A percentile compares a stretch with the other conserved stretches of the same genome.
phyloP scores from a whole-genome alignment of 2,797 vertebrate species.

The Crenichthys baileyi region DNA sequence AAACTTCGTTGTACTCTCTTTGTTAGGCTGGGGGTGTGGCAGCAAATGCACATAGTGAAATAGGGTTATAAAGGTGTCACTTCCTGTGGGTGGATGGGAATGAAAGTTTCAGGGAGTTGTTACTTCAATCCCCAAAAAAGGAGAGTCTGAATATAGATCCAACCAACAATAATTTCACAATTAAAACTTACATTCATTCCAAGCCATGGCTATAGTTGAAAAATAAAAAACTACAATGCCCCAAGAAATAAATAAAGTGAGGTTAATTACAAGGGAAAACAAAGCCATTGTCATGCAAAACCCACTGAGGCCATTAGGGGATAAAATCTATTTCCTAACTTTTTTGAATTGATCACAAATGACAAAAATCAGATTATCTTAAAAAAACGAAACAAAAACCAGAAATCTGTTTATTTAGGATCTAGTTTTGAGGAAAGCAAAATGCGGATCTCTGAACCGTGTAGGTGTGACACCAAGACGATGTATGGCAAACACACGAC shows the following conservation, averaged over 20 bases:
- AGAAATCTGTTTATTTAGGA: not conserved
- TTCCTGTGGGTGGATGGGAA: constrained; percentile 44
- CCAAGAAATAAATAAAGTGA: constrained; percentile 44
- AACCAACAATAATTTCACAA: constrained; percentile 3
- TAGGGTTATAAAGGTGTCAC: not conserved
- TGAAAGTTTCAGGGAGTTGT: constrained; percentile 54
- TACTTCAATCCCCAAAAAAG: constrained; percentile 68
- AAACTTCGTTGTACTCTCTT: not conserved
- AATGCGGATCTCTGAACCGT: not conserved
- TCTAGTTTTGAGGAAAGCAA: not conserved
- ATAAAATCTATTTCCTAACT: not conserved
- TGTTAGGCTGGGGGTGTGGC: not conserved
- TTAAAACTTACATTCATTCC: constrained; percentile 37
- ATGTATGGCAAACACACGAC: not conserved
- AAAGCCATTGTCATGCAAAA: constrained; percentile 27
- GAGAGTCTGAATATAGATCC: constrained; percentile 34
- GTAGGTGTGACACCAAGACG: not conserved
- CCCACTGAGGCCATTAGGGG: constrained; percentile 10
- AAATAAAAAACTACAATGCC: constrained; percentile 30
- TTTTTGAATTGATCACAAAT: not conserved
- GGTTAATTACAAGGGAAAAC: constrained; percentile 35
- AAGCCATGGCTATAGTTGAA: constrained; percentile 31
- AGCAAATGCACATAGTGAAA: not conserved
- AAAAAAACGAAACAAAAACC: not conserved
- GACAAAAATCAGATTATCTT: not conserved